Evolutionary conservation across 2,797 vertebrate species (phyloP).

Genomic region (Sphaeramia orbicularis): DNA sequence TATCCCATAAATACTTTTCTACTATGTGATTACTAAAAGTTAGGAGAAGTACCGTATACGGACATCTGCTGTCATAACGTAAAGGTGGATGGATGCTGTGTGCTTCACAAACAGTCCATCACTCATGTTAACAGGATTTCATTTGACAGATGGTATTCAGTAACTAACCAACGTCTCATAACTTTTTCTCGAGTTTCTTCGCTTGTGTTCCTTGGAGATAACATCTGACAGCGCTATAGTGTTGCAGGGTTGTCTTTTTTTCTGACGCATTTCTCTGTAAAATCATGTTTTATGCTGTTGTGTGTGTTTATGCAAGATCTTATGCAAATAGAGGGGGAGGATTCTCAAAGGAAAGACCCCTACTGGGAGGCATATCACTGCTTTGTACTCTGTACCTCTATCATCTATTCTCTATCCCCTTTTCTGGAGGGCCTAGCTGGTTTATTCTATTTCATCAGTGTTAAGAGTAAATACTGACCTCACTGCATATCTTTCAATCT

Average conservation of each 20-base stretch:
- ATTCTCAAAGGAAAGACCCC: not conserved
- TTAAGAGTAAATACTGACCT: not conserved
- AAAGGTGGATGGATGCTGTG: too few species aligned
- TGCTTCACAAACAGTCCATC: too few species aligned
- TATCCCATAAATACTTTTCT: constrained; percentile 1
- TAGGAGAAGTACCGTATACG: not conserved
- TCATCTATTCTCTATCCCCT: not conserved
- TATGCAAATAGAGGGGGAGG: not conserved
- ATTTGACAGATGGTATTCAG: too few species aligned
- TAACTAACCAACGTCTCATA: too few species aligned
- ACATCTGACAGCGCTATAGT: too few species aligned
- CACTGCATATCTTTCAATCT: not conserved
- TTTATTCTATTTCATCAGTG: not conserved
- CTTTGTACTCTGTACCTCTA: not conserved
- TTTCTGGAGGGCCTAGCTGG: too few species aligned
- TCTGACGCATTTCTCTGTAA: too few species aligned
- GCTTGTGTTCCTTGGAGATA: too few species aligned
- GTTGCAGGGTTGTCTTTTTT: too few species aligned
- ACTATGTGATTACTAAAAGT: not conserved
- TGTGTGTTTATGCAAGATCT: not conserved
- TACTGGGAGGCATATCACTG: not conserved
- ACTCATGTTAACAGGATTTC: too few species aligned
- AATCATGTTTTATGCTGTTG: not conserved
- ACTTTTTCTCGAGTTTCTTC: too few species aligned
- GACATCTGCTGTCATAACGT: not conserved